Base-by-base conservation (phyloP, 2,888 invertebrate genomes). In the Drosophila kambysellisi region DNA sequence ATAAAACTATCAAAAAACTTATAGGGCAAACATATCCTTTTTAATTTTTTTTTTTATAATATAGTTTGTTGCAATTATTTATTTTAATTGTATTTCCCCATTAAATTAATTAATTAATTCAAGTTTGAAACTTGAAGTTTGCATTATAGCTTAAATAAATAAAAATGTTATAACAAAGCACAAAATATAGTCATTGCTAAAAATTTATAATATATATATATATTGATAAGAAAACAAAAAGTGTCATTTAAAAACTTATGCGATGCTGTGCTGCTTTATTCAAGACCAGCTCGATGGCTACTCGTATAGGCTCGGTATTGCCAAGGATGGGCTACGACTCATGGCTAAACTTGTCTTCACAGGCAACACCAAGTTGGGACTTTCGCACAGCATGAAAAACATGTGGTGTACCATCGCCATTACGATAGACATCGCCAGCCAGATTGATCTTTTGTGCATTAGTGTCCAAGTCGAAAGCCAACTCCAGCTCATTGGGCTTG, bases 281-380 rank as follows among this genome's bases (percentile, higher is more conserved):
- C n/a, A 81, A 30, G 4, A 80, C 46, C 8, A 83, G 37, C 39
- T 83, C 77, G n/a, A 33, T 70, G 30, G 71, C 83, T 1, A 67
- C 69, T 9, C 46, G 51, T 9, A 53, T 69, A 30, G 83, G 70
- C 3, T 67, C 69, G 0, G 65, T 59, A 65, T 83, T 83, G 17
- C 83, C 81, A 41, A 83, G 53, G 2, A 54, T 35, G 3, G 60
- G 66, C 43, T 64, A n/a, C 2, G 69, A 57, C 8, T 76, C 80
- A 5, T 63, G 51, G 1, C 11, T 25, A 6, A 70, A 57, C 7
- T 35, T 58, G 29, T 81, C 62, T 43, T 76, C 67, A 20, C 67
- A 71, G 32, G 61, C 71, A 0, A 83, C 46, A 0, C 41, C 46
- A 6, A 81, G 62, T 25, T 70, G 67, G 2, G 83, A 71, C n/a